Base-by-base conservation (phyloP, 1,140 invertebrate genomes). In the Coptotermes formosanus region DNA sequence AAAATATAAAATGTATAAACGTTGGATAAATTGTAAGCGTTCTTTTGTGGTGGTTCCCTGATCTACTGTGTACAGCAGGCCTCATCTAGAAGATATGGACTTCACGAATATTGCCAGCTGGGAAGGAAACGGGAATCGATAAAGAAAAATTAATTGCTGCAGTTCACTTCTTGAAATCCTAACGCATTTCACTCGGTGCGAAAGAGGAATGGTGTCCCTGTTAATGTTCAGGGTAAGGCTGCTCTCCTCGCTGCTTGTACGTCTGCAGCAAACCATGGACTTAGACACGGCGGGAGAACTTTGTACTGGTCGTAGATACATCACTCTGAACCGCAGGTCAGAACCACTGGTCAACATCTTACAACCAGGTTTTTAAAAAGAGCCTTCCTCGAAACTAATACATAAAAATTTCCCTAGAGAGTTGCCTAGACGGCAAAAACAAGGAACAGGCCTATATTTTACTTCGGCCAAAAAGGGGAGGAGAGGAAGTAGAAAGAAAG, bases 341-440 rank as follows among this genome's bases (percentile, higher is more conserved):
- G 64, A 8, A 75, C 25, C 64, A 19, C 43, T 25, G 82, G 48
- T 44, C 82, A 83, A 44, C 43, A 43, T 30, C 82, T 25, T 30
- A 43, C 32, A 82, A 82, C 32, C 82, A 30, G n/a, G 64, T n/a
- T 30, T 75, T 75, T 75, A n/a, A 75, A 55, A 75, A 75, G 2
- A 75, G n/a, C 25, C 64, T 75, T 75, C n/a, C 64, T n/a, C 64
- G n/a, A 75, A 75, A 75, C 64, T 75, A 75, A 75, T 75, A 75
- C 64, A 75, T 75, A 75, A 75, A 30, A 75, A 75, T 75, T 75
- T 75, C 64, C 64, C 64, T 25, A 30, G 64, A 16, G 64, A 75
- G 7, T 30, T 45, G 23, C 8, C 82, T 38, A 83, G 43, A 83
- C 82, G 82, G 48, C 23, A 83, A 83, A 83, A 83, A 83, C 48